phyloP scores from a whole-genome alignment of 2,888 invertebrate species.

The Volucella zonaria region DNA sequence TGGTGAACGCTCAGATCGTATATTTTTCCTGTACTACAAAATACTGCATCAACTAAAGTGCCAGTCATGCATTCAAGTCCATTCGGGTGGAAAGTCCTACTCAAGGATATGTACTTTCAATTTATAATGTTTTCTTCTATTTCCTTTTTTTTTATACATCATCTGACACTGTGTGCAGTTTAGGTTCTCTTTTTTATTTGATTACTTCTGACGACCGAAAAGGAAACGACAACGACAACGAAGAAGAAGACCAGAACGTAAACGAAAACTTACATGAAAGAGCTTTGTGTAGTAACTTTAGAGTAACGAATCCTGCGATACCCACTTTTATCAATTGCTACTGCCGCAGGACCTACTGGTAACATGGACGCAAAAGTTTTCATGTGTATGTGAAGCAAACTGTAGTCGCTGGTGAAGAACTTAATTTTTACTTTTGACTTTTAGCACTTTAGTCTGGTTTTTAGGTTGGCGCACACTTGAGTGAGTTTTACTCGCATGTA shows the following conservation, averaged over 20 bases:
- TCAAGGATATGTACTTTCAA: constrained; percentile 58
- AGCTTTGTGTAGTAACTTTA: constrained; percentile 20
- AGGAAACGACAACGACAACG: constrained; percentile 4
- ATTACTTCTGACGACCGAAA: constrained; percentile 63
- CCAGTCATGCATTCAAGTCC: constrained; percentile 29
- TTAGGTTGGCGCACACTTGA: constrained; percentile 48
- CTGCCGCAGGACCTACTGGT: too few species aligned
- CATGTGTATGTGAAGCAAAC: background rate
- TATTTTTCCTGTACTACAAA: constrained; percentile 46
- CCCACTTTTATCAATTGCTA: too few species aligned
- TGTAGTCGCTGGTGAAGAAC: constrained; percentile 51
- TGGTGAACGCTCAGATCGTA: constrained; percentile 16
- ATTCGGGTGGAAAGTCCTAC: constrained; percentile 47
- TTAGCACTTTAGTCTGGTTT: constrained; percentile 47
- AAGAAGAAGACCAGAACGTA: constrained; percentile 13
- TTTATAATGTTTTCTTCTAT: constrained; percentile 38
- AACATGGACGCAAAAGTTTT: background rate
- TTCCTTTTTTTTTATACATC: constrained; percentile 19
- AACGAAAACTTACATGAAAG: constrained; percentile 27
- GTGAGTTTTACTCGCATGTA: constrained; percentile 27
- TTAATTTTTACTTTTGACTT: constrained; percentile 62
- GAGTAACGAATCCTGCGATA: background rate
- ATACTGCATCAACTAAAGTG: background rate
- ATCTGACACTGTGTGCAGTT: constrained; percentile 58
- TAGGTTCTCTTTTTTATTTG: constrained; percentile 55